These are phyloP conservation scores for Pipa parva DNA, from an alignment of 2,113 vertebrate genomes.

Conservation along the genomic window DNA sequence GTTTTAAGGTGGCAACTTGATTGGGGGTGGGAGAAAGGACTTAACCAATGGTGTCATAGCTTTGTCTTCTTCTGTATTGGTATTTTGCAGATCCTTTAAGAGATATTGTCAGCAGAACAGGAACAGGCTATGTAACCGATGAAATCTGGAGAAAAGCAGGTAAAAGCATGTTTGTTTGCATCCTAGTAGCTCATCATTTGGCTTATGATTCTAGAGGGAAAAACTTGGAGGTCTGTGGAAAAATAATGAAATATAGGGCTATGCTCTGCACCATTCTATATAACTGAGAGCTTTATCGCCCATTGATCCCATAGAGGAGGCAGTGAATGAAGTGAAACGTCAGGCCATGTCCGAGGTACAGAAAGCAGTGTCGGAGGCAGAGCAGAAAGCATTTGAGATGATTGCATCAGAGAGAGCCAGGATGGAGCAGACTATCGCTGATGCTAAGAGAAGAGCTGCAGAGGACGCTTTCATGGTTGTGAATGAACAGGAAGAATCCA, in stretches of 20 bases:
- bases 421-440: slow-evolving; percentile 94
- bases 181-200: too few species aligned
- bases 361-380: slow-evolving; percentile 92
- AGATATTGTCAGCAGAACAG: slow-evolving; percentile 80
- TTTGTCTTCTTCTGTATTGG: neutral
- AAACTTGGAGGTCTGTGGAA: too few species aligned
- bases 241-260: too few species aligned
- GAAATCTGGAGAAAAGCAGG: slow-evolving; percentile 98
- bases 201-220: too few species aligned
- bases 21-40: neutral
- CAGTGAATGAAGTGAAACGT: slow-evolving; percentile 97
- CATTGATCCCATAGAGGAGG: slow-evolving; percentile 77
- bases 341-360: slow-evolving; percentile 98
- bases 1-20: too few species aligned
- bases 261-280: too few species aligned
- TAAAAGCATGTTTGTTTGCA: too few species aligned
- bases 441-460: slow-evolving; percentile 88
- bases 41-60: neutral
- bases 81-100: slow-evolving; percentile 77
- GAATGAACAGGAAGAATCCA: slow-evolving; percentile 96
- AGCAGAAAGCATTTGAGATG: slow-evolving; percentile 98
- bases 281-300: neutral
- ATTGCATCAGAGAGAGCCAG: slow-evolving; percentile 89
- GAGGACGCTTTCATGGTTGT: slow-evolving; percentile 94
- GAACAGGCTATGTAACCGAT: slow-evolving; percentile 87